phyloP scores from a whole-genome alignment of 2,113 vertebrate genomes.

The Eptatretus burgeri region DNA sequence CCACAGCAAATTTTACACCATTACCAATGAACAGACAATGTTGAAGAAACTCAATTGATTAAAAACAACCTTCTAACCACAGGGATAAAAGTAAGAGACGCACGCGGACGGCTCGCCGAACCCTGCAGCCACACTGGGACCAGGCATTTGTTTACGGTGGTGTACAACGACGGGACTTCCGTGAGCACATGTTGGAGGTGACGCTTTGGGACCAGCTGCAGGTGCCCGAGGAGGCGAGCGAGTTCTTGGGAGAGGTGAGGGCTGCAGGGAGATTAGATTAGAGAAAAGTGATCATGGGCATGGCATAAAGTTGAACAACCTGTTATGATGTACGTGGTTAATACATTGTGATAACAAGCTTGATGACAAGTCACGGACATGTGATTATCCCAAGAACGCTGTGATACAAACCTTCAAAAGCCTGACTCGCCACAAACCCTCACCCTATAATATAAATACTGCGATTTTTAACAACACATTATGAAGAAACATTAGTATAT shows the following conservation, averaged over 20 bases:
- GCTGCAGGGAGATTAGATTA: too few species aligned
- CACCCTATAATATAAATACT: too few species aligned
- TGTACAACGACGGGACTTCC: slow-evolving; percentile 80
- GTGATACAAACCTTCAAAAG: not conserved
- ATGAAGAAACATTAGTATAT: too few species aligned
- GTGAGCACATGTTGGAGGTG: slow-evolving; percentile 91
- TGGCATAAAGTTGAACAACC: too few species aligned
- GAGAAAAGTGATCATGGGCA: too few species aligned
- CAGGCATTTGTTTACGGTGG: slow-evolving; percentile 90
- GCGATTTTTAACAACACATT: too few species aligned
- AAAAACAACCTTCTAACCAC: slow-evolving; percentile 6
- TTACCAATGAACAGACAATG: not conserved
- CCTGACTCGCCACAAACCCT: not conserved
- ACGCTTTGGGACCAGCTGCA: slow-evolving; percentile 91
- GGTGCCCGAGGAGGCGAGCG: slow-evolving; percentile 81
- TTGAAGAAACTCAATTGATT: not conserved
- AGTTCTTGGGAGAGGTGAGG: slow-evolving; percentile 83
- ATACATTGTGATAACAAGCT: too few species aligned
- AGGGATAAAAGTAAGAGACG: slow-evolving; percentile 95
- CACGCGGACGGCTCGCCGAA: slow-evolving; percentile 93
- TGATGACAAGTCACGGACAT: too few species aligned
- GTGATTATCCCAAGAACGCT: too few species aligned
- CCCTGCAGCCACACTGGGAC: slow-evolving; percentile 82
- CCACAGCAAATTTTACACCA: too few species aligned
- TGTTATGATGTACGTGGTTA: too few species aligned